Evolutionary conservation across 2,113 vertebrate species (phyloP).

Genomic region (Lipotes vexillifer): DNA sequence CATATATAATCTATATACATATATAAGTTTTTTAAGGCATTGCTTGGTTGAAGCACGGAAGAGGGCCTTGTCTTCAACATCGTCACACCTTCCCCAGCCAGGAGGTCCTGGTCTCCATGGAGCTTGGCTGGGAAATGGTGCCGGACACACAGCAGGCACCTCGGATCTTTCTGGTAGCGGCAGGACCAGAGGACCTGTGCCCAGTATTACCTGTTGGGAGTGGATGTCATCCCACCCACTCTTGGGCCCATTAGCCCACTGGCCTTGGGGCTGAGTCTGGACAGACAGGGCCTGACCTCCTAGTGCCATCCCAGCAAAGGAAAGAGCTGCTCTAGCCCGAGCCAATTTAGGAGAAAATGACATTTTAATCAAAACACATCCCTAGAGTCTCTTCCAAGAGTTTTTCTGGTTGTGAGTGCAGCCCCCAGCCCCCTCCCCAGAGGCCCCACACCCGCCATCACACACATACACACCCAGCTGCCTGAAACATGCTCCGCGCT

Average conservation of each 20-base stretch:
- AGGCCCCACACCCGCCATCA: background rate
- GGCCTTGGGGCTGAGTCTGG: background rate
- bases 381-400: slow-evolving; percentile 53
- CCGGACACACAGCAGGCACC: background rate
- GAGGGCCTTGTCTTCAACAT: background rate
- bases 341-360: slow-evolving; percentile 41
- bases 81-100: background rate
- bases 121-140: background rate
- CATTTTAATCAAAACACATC: slow-evolving; percentile 57
- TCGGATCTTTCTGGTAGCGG: fast-evolving
- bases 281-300: background rate
- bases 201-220: background rate
- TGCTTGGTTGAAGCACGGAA: background rate
- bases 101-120: background rate
- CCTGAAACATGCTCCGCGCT: background rate
- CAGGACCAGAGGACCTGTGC: background rate
- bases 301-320: background rate
- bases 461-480: background rate
- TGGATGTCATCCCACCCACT: background rate
- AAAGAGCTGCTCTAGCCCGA: background rate
- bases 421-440: slow-evolving; percentile 19
- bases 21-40: background rate
- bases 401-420: slow-evolving; percentile 48
- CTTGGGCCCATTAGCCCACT: background rate
- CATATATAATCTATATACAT: background rate